phyloP scores from a whole-genome alignment of 64 coral and sea anemone species.

The Anthopleura sola region DNA sequence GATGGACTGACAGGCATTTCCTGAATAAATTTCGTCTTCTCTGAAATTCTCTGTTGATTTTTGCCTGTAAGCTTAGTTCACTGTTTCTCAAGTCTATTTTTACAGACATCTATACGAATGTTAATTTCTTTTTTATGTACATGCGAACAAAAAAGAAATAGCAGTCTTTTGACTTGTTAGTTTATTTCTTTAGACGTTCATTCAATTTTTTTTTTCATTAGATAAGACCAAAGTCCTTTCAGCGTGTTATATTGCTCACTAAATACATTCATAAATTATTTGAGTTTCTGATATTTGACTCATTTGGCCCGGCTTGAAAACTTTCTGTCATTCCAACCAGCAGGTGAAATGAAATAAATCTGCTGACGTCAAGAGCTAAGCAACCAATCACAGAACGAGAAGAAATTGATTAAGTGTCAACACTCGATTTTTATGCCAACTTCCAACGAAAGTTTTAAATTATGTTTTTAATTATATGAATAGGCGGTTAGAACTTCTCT shows the following conservation, averaged over 20 bases:
- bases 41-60: no score
- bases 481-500: not conserved
- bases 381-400: not conserved
- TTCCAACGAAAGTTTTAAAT: not conserved
- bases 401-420: not conserved
- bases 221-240: not conserved
- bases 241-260: not conserved
- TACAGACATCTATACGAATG: no score
- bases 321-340: not conserved
- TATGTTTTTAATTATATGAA: not conserved
- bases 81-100: no score
- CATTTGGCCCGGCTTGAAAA: not conserved
- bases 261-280: not conserved
- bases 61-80: no score
- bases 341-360: not conserved
- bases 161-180: not conserved
- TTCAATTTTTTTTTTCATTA: not conserved
- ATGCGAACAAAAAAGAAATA: no score
- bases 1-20: no score
- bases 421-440: not conserved
- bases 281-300: conserved; percentile 1
- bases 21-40: no score
- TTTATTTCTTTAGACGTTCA: not conserved
- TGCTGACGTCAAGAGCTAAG: not conserved
- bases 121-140: no score